Conservation (phyloP, 2,113 vertebrate genomes). For the Tor tambroides region DNA sequence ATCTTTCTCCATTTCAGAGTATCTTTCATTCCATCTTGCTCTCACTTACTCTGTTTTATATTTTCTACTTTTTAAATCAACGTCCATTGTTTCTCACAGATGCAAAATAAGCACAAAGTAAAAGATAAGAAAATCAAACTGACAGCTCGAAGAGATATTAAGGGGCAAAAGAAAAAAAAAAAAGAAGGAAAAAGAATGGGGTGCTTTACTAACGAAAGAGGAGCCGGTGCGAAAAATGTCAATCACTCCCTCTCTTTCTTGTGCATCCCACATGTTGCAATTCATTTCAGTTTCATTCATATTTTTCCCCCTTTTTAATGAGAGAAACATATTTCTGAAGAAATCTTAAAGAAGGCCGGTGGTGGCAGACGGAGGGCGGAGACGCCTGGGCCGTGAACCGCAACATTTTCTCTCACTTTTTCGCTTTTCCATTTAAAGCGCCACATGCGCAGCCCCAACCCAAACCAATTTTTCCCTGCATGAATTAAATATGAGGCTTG, state of each 20-base stretch:
- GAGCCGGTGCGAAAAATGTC: constrained; percentile 27
- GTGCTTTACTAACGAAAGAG: not conserved
- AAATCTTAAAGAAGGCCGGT: not conserved
- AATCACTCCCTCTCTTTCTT: constrained; percentile 11
- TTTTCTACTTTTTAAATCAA: not conserved
- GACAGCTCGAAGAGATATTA: not conserved
- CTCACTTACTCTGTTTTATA: not conserved
- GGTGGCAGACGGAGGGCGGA: not conserved
- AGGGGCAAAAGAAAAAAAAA: not conserved
- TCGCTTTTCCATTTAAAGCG: not conserved
- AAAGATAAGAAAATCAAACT: constrained; percentile 7
- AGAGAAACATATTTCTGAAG: constrained; percentile 12
- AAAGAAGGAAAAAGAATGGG: not conserved
- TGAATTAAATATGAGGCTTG: constrained; percentile 58
- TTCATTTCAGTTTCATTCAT: not conserved
- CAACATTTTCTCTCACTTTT: not conserved
- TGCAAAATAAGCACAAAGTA: not conserved
- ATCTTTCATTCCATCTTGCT: not conserved
- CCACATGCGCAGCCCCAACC: constrained; percentile 27
- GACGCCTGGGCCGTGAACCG: not conserved
- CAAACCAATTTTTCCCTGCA: constrained; percentile 52
- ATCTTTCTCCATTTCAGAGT: not conserved
- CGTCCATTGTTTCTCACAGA: not conserved
- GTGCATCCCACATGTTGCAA: not conserved
- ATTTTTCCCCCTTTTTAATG: not conserved